Evolutionary conservation across 1,140 invertebrate species (phyloP).

Genomic region (Himalopsyche phryganea): DNA sequence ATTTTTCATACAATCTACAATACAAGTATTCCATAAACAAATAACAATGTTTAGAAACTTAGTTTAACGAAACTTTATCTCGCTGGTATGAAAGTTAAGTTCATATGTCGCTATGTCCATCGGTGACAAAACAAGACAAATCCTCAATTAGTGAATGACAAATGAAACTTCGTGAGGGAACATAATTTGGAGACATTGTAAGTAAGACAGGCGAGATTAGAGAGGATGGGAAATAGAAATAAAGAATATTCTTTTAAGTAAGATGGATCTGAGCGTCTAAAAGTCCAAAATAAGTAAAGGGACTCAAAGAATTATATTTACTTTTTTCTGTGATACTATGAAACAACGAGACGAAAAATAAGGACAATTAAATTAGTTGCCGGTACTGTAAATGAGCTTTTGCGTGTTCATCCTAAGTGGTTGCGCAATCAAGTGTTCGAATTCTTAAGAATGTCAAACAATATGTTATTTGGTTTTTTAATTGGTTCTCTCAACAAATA

Average conservation of each 20-base stretch:
- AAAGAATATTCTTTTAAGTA: conserved; percentile 4
- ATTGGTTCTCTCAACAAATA: too few species aligned
- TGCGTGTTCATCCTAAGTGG: too few species aligned
- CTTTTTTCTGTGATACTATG: not conserved
- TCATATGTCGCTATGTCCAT: too few species aligned
- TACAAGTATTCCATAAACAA: too few species aligned
- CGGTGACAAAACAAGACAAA: conserved; percentile 30
- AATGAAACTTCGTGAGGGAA: conserved; percentile 7
- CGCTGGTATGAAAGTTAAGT: too few species aligned
- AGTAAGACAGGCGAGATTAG: conserved; percentile 1
- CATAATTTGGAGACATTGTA: conserved; percentile 14
- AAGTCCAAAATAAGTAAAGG: not conserved
- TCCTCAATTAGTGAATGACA: conserved; percentile 30
- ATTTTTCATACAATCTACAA: too few species aligned
- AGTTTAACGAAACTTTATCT: too few species aligned
- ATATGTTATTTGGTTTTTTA: conserved; percentile 11
- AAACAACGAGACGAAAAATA: too few species aligned
- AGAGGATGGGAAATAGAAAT: not conserved
- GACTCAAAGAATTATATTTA: not conserved
- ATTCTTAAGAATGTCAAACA: not conserved
- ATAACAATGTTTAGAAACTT: too few species aligned
- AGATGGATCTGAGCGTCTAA: conserved; percentile 12
- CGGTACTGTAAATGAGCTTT: too few species aligned
- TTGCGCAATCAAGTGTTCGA: too few species aligned
- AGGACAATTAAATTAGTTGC: too few species aligned